Conservation (phyloP, 2,113 vertebrate genomes). For the Arizona elegans region DNA sequence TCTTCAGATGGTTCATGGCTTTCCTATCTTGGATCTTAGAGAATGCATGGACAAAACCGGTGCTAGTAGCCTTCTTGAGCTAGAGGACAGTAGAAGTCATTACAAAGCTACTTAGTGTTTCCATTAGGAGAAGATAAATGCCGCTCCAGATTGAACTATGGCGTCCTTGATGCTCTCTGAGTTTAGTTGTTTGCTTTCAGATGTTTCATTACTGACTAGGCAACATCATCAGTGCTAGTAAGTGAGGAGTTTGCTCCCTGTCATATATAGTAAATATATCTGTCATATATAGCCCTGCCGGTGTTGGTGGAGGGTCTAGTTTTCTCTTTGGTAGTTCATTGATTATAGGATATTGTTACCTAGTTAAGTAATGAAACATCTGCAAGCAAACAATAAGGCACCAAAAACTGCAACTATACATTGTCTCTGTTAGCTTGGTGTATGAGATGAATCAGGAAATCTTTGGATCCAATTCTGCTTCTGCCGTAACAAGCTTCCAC, state of each 20-base stretch:
- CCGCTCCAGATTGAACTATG: not conserved
- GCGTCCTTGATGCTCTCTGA: not conserved
- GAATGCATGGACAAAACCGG: not conserved
- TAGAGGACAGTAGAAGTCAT: not conserved
- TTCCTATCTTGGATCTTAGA: slow-evolving; percentile 14
- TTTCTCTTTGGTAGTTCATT: not conserved
- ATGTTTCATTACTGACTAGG: too few species aligned
- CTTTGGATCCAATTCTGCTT: not conserved
- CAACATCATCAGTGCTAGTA: not conserved
- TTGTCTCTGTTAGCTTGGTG: not conserved
- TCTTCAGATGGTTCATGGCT: not conserved
- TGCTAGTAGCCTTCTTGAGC: not conserved
- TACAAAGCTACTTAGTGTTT: not conserved
- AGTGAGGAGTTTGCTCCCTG: not conserved
- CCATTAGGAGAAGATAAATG: not conserved
- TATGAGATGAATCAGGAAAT: not conserved
- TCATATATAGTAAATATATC: not conserved
- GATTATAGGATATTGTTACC: not conserved
- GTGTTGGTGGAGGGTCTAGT: not conserved
- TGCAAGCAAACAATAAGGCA: not conserved
- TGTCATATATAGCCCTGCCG: too few species aligned
- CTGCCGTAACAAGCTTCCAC: not conserved
- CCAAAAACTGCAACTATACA: not conserved
- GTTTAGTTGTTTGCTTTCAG: not conserved
- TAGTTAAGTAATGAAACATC: not conserved